Conservation (phyloP, 2,113 vertebrate genomes). For the Phalacrocorax brasilianus region DNA sequence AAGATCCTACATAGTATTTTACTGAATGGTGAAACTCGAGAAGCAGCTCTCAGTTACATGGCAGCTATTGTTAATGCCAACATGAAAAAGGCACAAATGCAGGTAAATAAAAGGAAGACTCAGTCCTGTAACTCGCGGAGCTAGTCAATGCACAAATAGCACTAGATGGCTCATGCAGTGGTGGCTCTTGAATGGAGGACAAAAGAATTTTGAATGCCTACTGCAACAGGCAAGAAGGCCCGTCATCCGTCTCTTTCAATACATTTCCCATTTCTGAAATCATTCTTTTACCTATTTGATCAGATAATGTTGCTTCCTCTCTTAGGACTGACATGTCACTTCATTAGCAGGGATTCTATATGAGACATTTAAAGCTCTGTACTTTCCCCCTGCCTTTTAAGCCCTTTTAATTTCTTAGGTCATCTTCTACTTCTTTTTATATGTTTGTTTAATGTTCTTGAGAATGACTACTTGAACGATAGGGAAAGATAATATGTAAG, state of each 20-base stretch:
- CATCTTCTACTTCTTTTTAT: not conserved
- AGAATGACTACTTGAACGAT: not conserved
- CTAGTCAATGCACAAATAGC: not conserved
- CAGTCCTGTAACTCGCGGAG: not conserved
- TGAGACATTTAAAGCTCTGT: not conserved
- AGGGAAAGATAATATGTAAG: not conserved
- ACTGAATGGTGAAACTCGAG: slow-evolving; percentile 93
- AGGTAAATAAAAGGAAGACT: slow-evolving; percentile 73
- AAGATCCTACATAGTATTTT: slow-evolving; percentile 94
- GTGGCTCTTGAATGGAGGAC: not conserved
- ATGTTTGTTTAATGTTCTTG: not conserved
- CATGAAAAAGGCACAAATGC: slow-evolving; percentile 98
- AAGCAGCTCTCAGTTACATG: slow-evolving; percentile 94
- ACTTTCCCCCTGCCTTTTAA: not conserved
- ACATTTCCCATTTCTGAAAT: not conserved
- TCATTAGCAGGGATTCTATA: not conserved
- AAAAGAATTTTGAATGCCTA: not conserved
- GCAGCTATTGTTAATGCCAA: slow-evolving; percentile 94
- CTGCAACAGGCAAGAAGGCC: not conserved
- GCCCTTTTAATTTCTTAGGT: not conserved
- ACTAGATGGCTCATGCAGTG: not conserved
- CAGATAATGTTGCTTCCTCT: not conserved
- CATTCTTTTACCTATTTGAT: not conserved
- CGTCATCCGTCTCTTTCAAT: not conserved
- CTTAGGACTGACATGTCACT: not conserved